Evolutionary conservation across 1,140 invertebrate species (phyloP).

Genomic region (Halyomorpha halys): DNA sequence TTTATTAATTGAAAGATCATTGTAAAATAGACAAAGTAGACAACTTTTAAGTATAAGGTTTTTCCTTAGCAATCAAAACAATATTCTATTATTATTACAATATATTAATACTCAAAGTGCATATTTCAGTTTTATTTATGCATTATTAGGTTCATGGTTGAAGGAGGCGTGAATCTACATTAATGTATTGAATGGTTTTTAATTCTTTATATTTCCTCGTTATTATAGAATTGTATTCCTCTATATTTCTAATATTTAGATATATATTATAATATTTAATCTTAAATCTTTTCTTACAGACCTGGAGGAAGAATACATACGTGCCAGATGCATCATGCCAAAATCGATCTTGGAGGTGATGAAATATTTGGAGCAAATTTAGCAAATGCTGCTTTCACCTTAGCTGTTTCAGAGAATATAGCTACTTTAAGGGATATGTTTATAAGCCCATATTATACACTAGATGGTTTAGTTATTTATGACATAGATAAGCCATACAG

Average conservation of each 20-base stretch:
- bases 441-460: neutral
- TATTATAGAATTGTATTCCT: no score
- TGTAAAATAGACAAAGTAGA: no score
- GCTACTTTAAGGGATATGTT: neutral
- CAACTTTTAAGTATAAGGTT: no score
- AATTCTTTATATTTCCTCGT: neutral
- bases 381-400: conserved; percentile 51
- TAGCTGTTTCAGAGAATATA: conserved; percentile 44
- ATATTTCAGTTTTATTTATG: no score
- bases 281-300: conserved; percentile 34
- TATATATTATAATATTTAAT: neutral
- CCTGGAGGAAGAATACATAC: conserved; percentile 63
- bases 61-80: no score
- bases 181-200: no score
- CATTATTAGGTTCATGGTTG: no score
- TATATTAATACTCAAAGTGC: no score
- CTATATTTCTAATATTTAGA: no score
- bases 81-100: no score
- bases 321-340: conserved; percentile 56
- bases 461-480: neutral
- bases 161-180: no score
- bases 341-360: conserved; percentile 59
- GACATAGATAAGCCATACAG: neutral
- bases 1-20: no score
- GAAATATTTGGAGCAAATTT: conserved; percentile 54